A percentile compares a stretch with the other conserved stretches of the same genome.
Evolutionary conservation across 2,888 invertebrate species (phyloP).

Genomic region (Fissipunctia ypsillon): DNA sequence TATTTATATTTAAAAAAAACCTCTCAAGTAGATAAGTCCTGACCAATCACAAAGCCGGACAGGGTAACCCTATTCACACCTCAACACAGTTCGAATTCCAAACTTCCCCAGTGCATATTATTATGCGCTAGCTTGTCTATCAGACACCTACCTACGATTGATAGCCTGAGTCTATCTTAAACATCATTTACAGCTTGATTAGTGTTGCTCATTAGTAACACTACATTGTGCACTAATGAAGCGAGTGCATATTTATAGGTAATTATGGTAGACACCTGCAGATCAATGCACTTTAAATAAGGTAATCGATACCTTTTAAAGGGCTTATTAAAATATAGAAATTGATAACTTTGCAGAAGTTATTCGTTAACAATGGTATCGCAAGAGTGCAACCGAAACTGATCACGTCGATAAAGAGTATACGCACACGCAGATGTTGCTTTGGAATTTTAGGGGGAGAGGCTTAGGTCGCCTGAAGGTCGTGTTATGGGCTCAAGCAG

Average conservation of each 20-base stretch:
- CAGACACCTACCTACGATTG: conserved; percentile 3
- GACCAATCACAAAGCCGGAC: not conserved
- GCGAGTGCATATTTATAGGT: conserved; percentile 21
- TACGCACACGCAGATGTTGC: too few species aligned
- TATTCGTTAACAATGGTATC: too few species aligned
- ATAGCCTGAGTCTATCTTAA: conserved; percentile 18
- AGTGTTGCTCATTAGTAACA: conserved; percentile 37
- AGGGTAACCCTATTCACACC: not conserved
- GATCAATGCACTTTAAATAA: conserved; percentile 21
- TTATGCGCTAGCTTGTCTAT: not conserved
- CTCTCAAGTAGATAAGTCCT: not conserved
- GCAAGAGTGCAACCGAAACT: too few species aligned
- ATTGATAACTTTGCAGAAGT: too few species aligned
- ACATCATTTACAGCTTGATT: conserved; percentile 40
- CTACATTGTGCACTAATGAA: conserved; percentile 32
- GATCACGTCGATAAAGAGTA: too few species aligned
- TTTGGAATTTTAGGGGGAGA: too few species aligned
- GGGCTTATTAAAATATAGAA: too few species aligned
- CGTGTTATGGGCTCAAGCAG: too few species aligned
- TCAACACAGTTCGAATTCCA: not conserved
- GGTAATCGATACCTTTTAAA: too few species aligned
- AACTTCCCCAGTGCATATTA: not conserved
- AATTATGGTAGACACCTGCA: conserved; percentile 3
- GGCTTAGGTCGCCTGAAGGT: too few species aligned
- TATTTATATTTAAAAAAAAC: not conserved